phyloP scores from a whole-genome alignment of 2,888 invertebrate species.

The Crioceris asparagi region DNA sequence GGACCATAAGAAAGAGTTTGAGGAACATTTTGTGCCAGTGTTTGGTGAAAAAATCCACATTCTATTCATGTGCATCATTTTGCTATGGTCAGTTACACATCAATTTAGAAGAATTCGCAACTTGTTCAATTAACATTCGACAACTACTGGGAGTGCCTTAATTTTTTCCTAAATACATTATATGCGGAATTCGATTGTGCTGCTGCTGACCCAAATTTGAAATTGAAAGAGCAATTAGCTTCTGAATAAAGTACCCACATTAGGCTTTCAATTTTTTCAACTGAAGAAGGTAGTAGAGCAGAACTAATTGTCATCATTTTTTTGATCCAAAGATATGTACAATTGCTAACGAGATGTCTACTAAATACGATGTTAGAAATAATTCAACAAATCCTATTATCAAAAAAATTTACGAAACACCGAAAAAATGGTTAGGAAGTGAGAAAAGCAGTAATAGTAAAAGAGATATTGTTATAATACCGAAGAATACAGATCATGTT shows the following conservation, averaged over 20 bases:
- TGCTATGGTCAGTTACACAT: slow-evolving; percentile 15
- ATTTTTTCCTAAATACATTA: too few relatives aligned
- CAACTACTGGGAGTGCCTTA: too few relatives aligned
- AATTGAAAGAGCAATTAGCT: too few relatives aligned
- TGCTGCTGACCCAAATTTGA: too few relatives aligned
- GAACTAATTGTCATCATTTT: too few relatives aligned
- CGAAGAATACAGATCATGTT: slow-evolving; percentile 22
- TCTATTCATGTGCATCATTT: slow-evolving; percentile 12
- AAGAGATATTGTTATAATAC: slow-evolving; percentile 19
- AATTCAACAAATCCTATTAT: slow-evolving; percentile 25
- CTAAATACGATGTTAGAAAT: too few relatives aligned
- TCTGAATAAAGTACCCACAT: too few relatives aligned
- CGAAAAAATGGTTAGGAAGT: slow-evolving; percentile 26
- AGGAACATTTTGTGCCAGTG: slow-evolving; percentile 10
- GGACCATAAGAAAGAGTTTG: slow-evolving; percentile 9
- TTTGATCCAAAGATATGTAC: too few relatives aligned
- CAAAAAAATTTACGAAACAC: slow-evolving; percentile 29
- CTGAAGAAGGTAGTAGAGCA: too few relatives aligned
- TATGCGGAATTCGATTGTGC: too few relatives aligned
- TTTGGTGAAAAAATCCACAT: slow-evolving; percentile 12
- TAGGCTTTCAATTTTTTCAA: too few relatives aligned
- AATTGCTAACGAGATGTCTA: too few relatives aligned
- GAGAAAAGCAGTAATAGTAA: slow-evolving; percentile 11
- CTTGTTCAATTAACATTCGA: slow-evolving; percentile 5
- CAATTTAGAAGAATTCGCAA: slow-evolving; percentile 13